phyloP scores from a whole-genome alignment of 2,113 vertebrate species.

The Platanista minor region DNA sequence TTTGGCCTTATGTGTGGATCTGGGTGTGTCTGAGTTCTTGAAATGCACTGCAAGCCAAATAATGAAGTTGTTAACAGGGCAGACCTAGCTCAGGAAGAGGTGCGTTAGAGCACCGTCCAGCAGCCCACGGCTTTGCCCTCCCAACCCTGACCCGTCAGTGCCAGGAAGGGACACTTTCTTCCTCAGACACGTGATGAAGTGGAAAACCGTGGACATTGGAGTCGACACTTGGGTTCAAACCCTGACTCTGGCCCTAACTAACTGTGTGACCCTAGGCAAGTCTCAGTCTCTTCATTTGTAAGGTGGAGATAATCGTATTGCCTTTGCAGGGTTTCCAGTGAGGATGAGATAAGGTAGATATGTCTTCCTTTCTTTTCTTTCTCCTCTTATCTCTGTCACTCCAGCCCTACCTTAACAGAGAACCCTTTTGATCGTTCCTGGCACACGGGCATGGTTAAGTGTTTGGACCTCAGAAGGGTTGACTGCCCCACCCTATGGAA shows the following conservation, averaged over 20 bases:
- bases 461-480: background rate
- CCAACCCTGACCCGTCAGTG: background rate
- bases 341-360: background rate
- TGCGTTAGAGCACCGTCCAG: background rate
- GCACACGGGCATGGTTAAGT: no score
- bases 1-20: conserved; percentile 53
- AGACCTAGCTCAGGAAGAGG: background rate
- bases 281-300: background rate
- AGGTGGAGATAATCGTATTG: background rate
- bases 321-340: background rate
- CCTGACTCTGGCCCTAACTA: background rate
- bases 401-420: background rate
- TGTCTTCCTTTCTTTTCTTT: background rate
- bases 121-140: background rate
- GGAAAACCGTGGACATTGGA: background rate
- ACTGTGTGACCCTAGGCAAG: background rate
- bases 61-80: background rate
- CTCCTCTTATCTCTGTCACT: background rate
- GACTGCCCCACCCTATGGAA: background rate
- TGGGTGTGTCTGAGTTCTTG: conserved; percentile 48
- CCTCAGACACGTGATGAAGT: background rate
- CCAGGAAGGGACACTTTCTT: background rate
- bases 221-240: background rate
- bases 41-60: background rate
- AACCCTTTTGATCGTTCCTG: background rate